phyloP scores from a whole-genome alignment of 2,888 invertebrate species.

The Euplexia lucipara region DNA sequence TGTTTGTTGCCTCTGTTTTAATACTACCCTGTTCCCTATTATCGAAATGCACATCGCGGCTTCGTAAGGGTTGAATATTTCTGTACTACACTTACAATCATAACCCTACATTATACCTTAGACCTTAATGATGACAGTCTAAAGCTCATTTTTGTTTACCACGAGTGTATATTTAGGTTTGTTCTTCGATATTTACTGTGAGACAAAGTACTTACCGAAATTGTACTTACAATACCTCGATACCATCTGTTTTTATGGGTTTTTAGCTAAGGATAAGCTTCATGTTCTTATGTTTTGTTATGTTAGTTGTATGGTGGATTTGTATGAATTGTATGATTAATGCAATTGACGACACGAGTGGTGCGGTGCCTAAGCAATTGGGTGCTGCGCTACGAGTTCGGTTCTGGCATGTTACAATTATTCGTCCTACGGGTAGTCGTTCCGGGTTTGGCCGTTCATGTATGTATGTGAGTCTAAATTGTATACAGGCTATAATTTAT shows the following conservation, averaged over 20 bases:
- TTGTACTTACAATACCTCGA: slow-evolving; percentile 52
- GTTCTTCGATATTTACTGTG: slow-evolving; percentile 48
- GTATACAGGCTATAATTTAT: too few species aligned
- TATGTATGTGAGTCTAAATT: too few species aligned
- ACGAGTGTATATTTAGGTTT: neutral
- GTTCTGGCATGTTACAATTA: too few species aligned
- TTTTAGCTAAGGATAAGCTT: neutral
- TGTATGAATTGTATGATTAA: too few species aligned
- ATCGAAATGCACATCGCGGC: slow-evolving; percentile 89
- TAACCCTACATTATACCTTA: slow-evolving; percentile 27
- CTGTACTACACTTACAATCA: slow-evolving; percentile 60
- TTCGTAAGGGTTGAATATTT: slow-evolving; percentile 88
- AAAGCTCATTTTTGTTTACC: slow-evolving; percentile 46
- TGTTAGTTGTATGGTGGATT: neutral
- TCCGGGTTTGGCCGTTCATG: too few species aligned
- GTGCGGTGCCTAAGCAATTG: too few species aligned
- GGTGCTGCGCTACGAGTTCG: too few species aligned
- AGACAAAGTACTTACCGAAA: slow-evolving; percentile 51
- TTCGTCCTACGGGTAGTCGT: too few species aligned
- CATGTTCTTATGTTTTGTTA: neutral
- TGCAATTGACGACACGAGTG: too few species aligned
- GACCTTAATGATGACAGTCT: slow-evolving; percentile 30
- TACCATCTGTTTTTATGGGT: slow-evolving; percentile 41
- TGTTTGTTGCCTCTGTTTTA: slow-evolving; percentile 50
- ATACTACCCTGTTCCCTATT: slow-evolving; percentile 79